phyloP scores from a whole-genome alignment of 2,113 vertebrate species.

The Condylura cristata region DNA sequence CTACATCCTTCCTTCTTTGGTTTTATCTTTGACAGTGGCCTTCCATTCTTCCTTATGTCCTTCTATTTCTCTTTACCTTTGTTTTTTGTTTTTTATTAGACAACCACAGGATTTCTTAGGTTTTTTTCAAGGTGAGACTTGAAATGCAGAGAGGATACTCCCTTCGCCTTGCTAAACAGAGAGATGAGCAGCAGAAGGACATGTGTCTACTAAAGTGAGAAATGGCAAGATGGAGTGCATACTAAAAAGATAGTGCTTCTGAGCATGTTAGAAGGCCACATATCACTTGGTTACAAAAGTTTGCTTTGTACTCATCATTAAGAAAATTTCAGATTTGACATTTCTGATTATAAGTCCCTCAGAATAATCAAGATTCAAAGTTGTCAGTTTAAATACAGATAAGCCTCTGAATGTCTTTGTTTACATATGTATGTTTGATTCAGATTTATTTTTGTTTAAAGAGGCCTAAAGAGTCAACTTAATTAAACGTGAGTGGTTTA shows the following conservation, averaged over 20 bases:
- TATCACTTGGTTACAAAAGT: neutral
- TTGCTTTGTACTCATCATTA: neutral
- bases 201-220: slow-evolving; percentile 30
- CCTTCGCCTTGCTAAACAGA: neutral
- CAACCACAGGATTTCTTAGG: neutral
- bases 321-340: neutral
- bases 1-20: neutral
- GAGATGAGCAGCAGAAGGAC: slow-evolving; percentile 26
- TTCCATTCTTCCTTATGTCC: neutral
- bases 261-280: neutral
- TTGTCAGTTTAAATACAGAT: neutral
- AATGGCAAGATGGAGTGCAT: slow-evolving; percentile 26
- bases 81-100: neutral
- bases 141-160: neutral
- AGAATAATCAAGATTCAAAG: neutral
- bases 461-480: neutral
- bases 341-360: neutral
- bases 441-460: neutral
- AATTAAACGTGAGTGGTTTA: neutral
- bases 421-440: neutral
- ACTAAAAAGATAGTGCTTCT: slow-evolving; percentile 27
- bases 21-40: neutral
- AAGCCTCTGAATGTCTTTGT: neutral
- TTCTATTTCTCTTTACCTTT: neutral
- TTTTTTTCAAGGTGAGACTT: slow-evolving; percentile 39